Evolutionary conservation across 2,888 invertebrate species (phyloP), one percentile per base, ranked within the genome.

Genomic region (Keiferia lycopersicella): DNA sequence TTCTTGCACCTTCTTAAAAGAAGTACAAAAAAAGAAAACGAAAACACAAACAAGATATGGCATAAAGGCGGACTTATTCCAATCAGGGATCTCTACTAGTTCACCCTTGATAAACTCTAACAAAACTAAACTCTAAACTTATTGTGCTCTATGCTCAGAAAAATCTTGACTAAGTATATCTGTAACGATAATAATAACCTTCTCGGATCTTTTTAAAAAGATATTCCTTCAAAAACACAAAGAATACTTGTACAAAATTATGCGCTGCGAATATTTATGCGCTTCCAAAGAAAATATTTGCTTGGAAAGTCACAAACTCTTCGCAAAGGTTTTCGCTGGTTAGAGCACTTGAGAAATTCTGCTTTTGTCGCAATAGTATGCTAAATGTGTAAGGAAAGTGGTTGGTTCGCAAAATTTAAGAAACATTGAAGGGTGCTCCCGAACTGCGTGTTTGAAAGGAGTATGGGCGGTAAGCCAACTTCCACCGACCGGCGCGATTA

Each of bases 251-350:
- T 20, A 39, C 7, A 58, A n/a, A 58, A 58, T 58, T 58, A 39
- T 26, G 16, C 39, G 18, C 38, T 38, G 6, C 18, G 20, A 58
- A 53, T 22, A 50, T 45, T 10, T 45, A 22, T 51, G 22, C 12
- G 51, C 51, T 51, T 20, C 12, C 53, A 53, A 53, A 26, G 53
- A 53, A 53, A 26, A 22, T 53, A 53, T 53, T 53, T 22, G 22
- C 14, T 30, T 53, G 30, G 12, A 53, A 30, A 30, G 11, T 53
- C 34, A 34, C 34, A 34, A 34, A 34, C 34, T 34, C 34, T 4
- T 34, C 18, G 57, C 18, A 57, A 57, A 57, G 34, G 38, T 34
- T 26, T 57, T n/a, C 11, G 38, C 14, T 57, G 14, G 38, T n/a
- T 20, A 38, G 1, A 16, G 57, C 8, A 38, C 57, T 57, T 57